A percentile compares a stretch with the other conserved stretches of the same genome.
Evolutionary conservation across 2,113 vertebrate species (phyloP).

Genomic region (Nyctereutes procyonoides): DNA sequence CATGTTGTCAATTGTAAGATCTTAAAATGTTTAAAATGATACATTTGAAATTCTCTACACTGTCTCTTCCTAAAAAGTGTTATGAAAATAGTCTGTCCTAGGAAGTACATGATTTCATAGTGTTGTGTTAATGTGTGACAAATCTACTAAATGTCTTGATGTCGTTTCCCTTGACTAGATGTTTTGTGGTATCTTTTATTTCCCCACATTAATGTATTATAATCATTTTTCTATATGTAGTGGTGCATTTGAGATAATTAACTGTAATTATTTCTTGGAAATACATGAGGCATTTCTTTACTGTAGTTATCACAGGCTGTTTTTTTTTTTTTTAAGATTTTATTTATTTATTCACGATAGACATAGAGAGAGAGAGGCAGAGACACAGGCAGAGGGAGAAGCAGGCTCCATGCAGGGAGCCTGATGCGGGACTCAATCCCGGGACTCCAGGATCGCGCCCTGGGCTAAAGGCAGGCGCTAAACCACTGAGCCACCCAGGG

Average conservation of each 20-base stretch:
- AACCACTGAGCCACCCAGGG: no score
- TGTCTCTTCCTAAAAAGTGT: background rate
- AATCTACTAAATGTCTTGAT: background rate
- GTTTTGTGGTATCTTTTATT: background rate
- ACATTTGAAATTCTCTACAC: background rate
- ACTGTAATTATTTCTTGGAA: slow-evolving; percentile 33
- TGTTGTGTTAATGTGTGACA: background rate
- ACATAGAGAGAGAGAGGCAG: no score
- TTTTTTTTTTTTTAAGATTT: background rate
- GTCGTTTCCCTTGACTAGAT: background rate
- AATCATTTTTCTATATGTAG: background rate
- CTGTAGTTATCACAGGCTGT: background rate
- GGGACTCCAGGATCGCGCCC: no score
- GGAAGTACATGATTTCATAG: background rate
- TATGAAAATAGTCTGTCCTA: background rate
- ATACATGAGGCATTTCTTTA: background rate
- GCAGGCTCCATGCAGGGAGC: no score
- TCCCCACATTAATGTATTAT: background rate
- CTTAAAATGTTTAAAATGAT: background rate
- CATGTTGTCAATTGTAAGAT: background rate
- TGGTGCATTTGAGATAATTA: background rate
- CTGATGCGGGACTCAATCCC: no score
- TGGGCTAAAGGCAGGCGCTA: no score
- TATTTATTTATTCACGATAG: no score
- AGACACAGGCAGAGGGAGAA: no score